phyloP scores from a whole-genome alignment of 2,113 vertebrate genomes.

The Dunckerocampus dactyliophorus region DNA sequence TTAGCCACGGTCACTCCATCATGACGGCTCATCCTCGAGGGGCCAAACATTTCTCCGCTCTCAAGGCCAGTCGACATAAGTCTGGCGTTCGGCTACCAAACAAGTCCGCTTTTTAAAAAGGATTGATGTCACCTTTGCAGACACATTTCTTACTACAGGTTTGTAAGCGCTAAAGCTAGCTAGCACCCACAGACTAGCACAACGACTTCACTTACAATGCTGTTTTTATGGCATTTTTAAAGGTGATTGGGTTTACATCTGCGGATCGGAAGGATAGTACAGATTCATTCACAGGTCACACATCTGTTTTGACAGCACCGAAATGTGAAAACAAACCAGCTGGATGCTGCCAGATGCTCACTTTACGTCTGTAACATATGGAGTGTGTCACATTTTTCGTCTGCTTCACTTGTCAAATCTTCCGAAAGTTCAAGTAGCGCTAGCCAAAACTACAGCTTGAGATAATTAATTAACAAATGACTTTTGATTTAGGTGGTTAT shows the following conservation, averaged over 20 bases:
- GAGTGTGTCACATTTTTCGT: neutral
- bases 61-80: constrained; percentile 35
- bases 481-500: too few species aligned
- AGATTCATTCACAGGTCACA: constrained; percentile 11
- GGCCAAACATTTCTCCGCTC: constrained; percentile 32
- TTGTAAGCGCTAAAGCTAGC: constrained; percentile 24
- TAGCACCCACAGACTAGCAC: constrained; percentile 39
- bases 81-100: neutral
- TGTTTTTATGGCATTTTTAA: constrained; percentile 49
- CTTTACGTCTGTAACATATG: too few species aligned
- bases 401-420: neutral
- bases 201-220: constrained; percentile 63
- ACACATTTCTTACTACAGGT: constrained; percentile 33
- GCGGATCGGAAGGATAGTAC: constrained; percentile 59
- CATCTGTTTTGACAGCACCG: neutral
- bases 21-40: constrained; percentile 44
- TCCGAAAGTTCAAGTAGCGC: too few species aligned
- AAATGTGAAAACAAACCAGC: neutral
- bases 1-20: constrained; percentile 56
- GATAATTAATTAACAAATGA: too few species aligned
- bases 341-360: neutral
- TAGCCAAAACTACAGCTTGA: too few species aligned
- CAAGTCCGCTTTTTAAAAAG: constrained; percentile 1
- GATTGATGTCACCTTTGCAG: constrained; percentile 14
- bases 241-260: constrained; percentile 57